A percentile compares a stretch with the other conserved stretches of the same genome.
phyloP scores from a whole-genome alignment of 37 sponge, comb jelly and placozoan genomes.

The Spongilla lacustris region DNA sequence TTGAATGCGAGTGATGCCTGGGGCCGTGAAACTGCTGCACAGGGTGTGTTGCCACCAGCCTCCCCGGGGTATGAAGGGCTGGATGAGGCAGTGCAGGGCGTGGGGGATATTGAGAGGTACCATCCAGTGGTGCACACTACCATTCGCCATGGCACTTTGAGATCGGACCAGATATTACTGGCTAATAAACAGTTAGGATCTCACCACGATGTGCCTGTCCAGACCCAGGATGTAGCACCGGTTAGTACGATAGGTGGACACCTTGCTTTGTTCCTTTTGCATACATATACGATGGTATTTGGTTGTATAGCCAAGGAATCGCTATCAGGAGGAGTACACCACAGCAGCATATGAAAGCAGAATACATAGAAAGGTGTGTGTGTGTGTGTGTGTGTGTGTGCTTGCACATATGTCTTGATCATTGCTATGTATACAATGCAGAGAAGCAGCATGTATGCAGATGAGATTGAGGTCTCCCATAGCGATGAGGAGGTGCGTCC shows the following conservation, averaged over 20 bases:
- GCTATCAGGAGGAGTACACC: slow-evolving; percentile 28
- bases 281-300: too few relatives aligned
- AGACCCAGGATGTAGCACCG: not conserved
- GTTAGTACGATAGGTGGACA: not conserved
- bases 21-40: not conserved
- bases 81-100: not conserved
- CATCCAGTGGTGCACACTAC: not conserved
- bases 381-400: not conserved
- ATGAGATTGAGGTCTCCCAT: not conserved
- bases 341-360: slow-evolving; percentile 40
- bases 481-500: slow-evolving; percentile 19
- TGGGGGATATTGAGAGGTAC: not conserved
- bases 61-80: not conserved
- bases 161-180: not conserved
- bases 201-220: not conserved
- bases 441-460: slow-evolving; percentile 42
- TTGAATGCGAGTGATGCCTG: not conserved
- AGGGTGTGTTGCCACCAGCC: not conserved
- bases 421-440: not conserved
- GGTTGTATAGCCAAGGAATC: not conserved
- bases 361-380: slow-evolving; percentile 8
- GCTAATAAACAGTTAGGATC: not conserved
- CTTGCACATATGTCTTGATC: not conserved
- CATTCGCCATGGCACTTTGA: not conserved
- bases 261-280: too few relatives aligned